Conservation (phyloP, 2,888 invertebrate genomes). For the Melikaiella ostensackeni region DNA sequence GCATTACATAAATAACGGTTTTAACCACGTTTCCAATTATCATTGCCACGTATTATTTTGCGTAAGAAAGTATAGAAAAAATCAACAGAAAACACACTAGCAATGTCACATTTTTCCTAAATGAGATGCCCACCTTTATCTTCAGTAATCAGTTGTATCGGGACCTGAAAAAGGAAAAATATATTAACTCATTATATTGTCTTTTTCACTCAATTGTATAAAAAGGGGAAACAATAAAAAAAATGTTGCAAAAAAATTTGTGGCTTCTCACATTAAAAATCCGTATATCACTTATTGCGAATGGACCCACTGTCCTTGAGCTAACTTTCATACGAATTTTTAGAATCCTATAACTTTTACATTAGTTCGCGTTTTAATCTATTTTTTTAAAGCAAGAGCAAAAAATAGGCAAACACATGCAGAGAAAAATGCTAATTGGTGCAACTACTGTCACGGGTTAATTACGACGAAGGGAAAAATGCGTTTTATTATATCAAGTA, state of each 20-base stretch:
- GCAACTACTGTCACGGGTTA: slow-evolving; percentile 29
- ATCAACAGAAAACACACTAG: slow-evolving; percentile 62
- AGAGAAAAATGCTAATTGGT: slow-evolving; percentile 31
- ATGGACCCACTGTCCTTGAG: not conserved
- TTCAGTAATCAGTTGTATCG: slow-evolving; percentile 73
- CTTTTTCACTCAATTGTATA: not conserved
- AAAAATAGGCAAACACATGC: slow-evolving; percentile 9
- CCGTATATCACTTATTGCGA: not conserved
- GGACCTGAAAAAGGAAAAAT: slow-evolving; percentile 69
- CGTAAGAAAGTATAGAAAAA: slow-evolving; percentile 64
- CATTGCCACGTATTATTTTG: slow-evolving; percentile 44
- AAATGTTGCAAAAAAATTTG: slow-evolving; percentile 12
- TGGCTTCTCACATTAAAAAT: slow-evolving; percentile 5
- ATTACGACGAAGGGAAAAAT: slow-evolving; percentile 39
- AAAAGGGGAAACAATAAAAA: slow-evolving; percentile 39
- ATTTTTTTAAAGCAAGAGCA: slow-evolving; percentile 10
- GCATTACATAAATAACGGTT: not conserved
- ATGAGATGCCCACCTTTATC: slow-evolving; percentile 52
- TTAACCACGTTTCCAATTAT: slow-evolving; percentile 12
- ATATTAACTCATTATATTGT: slow-evolving; percentile 1
- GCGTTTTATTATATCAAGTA: slow-evolving; percentile 29
- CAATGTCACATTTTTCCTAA: slow-evolving; percentile 59
- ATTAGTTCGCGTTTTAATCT: not conserved
- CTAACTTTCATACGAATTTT: not conserved
- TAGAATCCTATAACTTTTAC: not conserved